Evolutionary conservation across 2,888 invertebrate genomes (phyloP), one percentile per base, ranked within the genome.

Genomic region (Microctonus hyperodae): DNA sequence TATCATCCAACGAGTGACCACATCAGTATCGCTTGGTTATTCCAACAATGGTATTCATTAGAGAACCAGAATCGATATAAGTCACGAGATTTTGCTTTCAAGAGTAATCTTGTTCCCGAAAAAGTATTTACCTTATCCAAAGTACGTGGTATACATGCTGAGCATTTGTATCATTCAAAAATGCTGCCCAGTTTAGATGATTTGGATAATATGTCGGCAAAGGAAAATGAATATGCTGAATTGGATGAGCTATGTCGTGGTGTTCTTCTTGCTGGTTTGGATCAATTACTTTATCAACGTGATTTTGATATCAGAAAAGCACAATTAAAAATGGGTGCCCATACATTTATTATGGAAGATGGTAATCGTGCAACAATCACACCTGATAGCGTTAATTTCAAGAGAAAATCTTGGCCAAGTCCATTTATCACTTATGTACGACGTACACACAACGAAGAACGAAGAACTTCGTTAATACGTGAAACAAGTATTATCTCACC

Each of bases 351-450:
- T 61, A 88, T 88, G 0, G 88, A 88, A 63, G 81, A 85, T 68
- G 87, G 88, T 28, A 86, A 86, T 2, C 85, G 86, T 53, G 89
- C 88, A 0, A 87, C 88, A 69, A 85, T 91, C 50, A 85, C 87
- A 1, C 82, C 86, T 0, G 90, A 90, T n/a, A 91, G 90, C 79
- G 89, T 91, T 0, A 91, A 91, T 84, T 85, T 86, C 72, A 86
- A 85, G 22, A 80, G 87, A 40, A 78, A 79, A 23, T 65, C 74
- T 0, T 88, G 86, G 72, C 81, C 82, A 2, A 85, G 86, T 1
- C 80, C 86, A 10, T 85, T 87, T 50, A 72, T 90, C 0, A 82
- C 88, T 0, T 89, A 90, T 78, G 87, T 88, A 58, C 87, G 88
- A 22, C 88, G 88, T 20, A 85, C 86, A 1, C 87, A 89, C 67